Conservation (phyloP, 2,113 vertebrate genomes). For the Gasterosteus nipponicus region DNA sequence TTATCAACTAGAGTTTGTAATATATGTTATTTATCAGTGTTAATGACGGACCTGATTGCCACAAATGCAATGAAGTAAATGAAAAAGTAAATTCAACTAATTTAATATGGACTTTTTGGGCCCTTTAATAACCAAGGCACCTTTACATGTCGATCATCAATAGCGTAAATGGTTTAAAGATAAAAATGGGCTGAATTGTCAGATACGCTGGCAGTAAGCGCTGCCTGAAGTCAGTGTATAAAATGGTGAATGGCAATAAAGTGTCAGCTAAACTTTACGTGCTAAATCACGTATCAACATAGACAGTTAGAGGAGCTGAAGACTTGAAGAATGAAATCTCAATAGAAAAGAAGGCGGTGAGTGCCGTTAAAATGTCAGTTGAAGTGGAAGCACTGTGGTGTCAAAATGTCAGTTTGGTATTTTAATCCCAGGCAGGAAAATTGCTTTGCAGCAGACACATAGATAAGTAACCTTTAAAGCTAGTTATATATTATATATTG, state of each 20-base stretch:
- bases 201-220: neutral
- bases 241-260: conserved; percentile 5
- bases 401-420: conserved; percentile 1
- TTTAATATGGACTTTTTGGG: neutral
- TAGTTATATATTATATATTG: neutral
- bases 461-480: neutral
- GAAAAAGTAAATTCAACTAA: neutral
- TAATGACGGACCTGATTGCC: neutral
- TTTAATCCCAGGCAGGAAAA: neutral
- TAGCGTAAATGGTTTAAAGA: neutral
- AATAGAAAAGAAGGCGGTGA: neutral
- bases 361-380: neutral
- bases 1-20: too few species aligned
- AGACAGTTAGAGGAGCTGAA: conserved; percentile 1
- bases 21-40: too few species aligned
- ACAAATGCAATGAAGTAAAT: neutral
- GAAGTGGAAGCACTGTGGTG: neutral
- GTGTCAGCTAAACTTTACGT: neutral
- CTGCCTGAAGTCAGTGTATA: neutral
- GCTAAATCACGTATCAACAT: neutral
- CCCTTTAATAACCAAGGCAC: too few species aligned
- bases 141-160: too few species aligned
- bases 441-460: neutral
- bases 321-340: conserved; percentile 18
- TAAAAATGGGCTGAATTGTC: neutral